phyloP scores from a whole-genome alignment of 30 jellyfish, hydroid and myxozoan species.

The Aurelia aurita region DNA sequence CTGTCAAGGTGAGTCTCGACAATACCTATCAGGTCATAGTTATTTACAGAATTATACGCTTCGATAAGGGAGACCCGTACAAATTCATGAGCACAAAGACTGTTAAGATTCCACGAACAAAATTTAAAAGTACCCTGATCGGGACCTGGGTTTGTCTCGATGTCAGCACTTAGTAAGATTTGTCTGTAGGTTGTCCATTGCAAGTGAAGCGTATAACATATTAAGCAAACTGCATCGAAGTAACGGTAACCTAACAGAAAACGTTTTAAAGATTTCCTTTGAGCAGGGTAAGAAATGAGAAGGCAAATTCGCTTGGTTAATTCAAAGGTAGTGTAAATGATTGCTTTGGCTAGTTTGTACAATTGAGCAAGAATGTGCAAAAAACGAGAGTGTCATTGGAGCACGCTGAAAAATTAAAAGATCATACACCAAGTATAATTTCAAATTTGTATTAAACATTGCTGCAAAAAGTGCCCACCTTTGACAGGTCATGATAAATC shows the following conservation, averaged over 20 bases:
- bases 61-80: slow-evolving; percentile 38
- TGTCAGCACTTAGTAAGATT: slow-evolving; percentile 29
- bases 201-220: slow-evolving; percentile 17
- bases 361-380: slow-evolving; percentile 32
- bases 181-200: slow-evolving; percentile 31
- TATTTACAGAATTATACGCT: slow-evolving; percentile 20
- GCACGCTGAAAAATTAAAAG: too few species aligned
- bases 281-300: slow-evolving; percentile 32
- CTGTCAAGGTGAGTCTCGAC: neutral
- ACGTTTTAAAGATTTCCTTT: slow-evolving; percentile 27
- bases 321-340: slow-evolving; percentile 13
- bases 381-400: too few species aligned
- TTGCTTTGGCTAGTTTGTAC: slow-evolving; percentile 10
- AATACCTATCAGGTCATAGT: slow-evolving; percentile 34
- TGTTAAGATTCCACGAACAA: slow-evolving; percentile 43
- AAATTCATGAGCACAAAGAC: slow-evolving; percentile 52
- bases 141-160: slow-evolving; percentile 51
- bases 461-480: too few species aligned
- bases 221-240: slow-evolving; percentile 36
- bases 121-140: slow-evolving; percentile 22
- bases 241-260: slow-evolving; percentile 27
- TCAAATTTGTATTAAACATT: too few species aligned
- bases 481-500: too few species aligned
- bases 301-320: slow-evolving; percentile 29
- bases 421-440: too few species aligned